phyloP scores from a whole-genome alignment of 1,140 invertebrate genomes.

The Augochlora pura region DNA sequence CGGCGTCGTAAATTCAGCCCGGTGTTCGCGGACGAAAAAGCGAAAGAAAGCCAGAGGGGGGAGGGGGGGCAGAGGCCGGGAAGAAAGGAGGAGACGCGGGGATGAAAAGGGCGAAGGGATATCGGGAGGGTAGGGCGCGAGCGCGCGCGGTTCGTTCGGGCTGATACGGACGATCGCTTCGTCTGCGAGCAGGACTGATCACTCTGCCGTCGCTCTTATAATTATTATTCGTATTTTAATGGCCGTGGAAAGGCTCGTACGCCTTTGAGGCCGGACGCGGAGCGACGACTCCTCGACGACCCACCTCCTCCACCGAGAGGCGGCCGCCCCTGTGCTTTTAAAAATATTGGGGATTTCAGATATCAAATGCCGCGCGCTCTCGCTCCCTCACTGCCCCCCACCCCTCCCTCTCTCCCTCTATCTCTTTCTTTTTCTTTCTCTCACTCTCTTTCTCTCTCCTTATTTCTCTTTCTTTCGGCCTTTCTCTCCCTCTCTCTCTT shows the following conservation, averaged over 20 bases:
- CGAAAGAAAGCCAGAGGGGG: conserved; percentile 12
- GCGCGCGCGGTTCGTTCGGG: conserved; percentile 21
- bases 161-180: conserved; percentile 76
- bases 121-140: neutral
- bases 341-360: conserved; percentile 81
- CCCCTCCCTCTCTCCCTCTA: neutral
- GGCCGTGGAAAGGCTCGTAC: conserved; percentile 72
- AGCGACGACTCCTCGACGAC: conserved; percentile 65
- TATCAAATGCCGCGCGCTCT: conserved; percentile 72
- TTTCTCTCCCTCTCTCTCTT: conserved; percentile 29
- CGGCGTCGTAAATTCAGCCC: conserved; percentile 42
- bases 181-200: conserved; percentile 75
- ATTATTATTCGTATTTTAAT: conserved; percentile 81
- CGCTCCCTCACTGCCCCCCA: conserved; percentile 11
- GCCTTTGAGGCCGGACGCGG: conserved; percentile 76
- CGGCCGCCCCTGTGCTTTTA: conserved; percentile 73
- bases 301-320: conserved; percentile 42
- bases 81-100: conserved; percentile 3
- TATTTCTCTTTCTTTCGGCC: neutral
- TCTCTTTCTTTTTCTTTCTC: no score
- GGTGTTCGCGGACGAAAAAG: neutral
- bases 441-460: conserved; percentile 2
- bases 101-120: neutral
- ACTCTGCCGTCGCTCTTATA: conserved; percentile 77
- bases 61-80: neutral